phyloP scores from a whole-genome alignment of 2,888 invertebrate species.

The Neuroscelio doddi region DNA sequence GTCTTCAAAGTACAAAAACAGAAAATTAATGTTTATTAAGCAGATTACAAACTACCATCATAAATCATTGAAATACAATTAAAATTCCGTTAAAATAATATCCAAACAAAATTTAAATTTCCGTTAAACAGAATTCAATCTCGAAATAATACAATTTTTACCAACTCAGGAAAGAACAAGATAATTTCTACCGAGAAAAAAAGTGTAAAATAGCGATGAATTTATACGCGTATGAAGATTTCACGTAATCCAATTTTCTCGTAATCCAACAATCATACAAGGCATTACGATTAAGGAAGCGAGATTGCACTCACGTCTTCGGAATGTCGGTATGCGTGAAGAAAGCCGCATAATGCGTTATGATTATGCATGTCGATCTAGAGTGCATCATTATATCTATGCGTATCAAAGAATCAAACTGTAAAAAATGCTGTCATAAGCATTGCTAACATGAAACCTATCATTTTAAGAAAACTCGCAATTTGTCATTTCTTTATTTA shows the following conservation, averaged over 20 bases:
- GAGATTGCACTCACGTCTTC: slow-evolving; percentile 5
- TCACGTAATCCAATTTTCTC: slow-evolving; percentile 37
- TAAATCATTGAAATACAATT: too few species aligned
- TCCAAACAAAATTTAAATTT: too few species aligned
- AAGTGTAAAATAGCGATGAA: slow-evolving; percentile 7
- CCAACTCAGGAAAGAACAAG: too few species aligned
- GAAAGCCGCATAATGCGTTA: slow-evolving; percentile 43
- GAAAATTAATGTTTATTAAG: too few species aligned
- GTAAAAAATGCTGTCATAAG: slow-evolving; percentile 34
- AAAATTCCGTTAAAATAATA: too few species aligned
- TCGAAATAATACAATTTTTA: too few species aligned
- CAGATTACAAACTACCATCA: too few species aligned
- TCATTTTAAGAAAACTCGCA: background rate
- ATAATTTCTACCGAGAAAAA: background rate
- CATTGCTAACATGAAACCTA: slow-evolving; percentile 14
- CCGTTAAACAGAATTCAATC: too few species aligned
- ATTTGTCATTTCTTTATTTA: background rate
- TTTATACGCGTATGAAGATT: slow-evolving; percentile 17
- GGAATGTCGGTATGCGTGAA: slow-evolving; percentile 39
- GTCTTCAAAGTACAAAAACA: too few species aligned
- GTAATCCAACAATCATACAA: slow-evolving; percentile 15
- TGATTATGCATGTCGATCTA: slow-evolving; percentile 42
- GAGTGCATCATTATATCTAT: slow-evolving; percentile 41
- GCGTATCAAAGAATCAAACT: slow-evolving; percentile 34
- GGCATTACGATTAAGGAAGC: slow-evolving; percentile 19